A percentile compares a stretch with the other conserved stretches of the same genome.
Evolutionary conservation across 2,797 vertebrate genomes (phyloP).

Genomic region (Protonibea diacanthus): DNA sequence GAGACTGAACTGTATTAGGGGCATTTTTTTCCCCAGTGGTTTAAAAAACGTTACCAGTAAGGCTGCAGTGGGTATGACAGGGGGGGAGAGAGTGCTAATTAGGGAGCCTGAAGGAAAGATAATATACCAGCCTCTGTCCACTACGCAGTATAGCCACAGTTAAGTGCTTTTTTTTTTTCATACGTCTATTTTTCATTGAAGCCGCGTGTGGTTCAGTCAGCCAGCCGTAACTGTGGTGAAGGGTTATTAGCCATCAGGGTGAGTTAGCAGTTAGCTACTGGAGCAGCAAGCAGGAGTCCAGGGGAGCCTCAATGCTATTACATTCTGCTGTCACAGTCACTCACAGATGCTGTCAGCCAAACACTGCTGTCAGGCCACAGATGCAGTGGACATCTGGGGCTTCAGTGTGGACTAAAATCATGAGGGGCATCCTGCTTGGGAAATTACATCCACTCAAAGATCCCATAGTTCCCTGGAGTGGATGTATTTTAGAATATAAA

Average conservation of each 20-base stretch:
- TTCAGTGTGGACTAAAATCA: slow-evolving; percentile 49
- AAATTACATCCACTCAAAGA: slow-evolving; percentile 55
- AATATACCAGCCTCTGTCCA: slow-evolving; percentile 62
- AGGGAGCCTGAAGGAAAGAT: slow-evolving; percentile 72
- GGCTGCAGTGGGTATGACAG: slow-evolving; percentile 62
- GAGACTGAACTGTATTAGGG: slow-evolving; percentile 2
- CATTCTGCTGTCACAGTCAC: slow-evolving; percentile 80
- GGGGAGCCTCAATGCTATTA: slow-evolving; percentile 76
- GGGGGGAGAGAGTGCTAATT: slow-evolving; percentile 74
- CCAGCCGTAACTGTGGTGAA: slow-evolving; percentile 79
- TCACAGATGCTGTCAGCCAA: slow-evolving; percentile 77
- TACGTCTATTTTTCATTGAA: slow-evolving; percentile 76
- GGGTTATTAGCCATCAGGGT: slow-evolving; percentile 84
- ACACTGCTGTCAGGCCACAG: slow-evolving; percentile 74
- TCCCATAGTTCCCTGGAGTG: slow-evolving; percentile 11
- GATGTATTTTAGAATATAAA: slow-evolving; percentile 41
- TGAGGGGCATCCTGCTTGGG: slow-evolving; percentile 48
- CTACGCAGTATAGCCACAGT: slow-evolving; percentile 54
- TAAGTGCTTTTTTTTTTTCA: slow-evolving; percentile 60
- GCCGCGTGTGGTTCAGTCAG: slow-evolving; percentile 72
- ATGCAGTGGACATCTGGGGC: slow-evolving; percentile 75
- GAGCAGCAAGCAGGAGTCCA: slow-evolving; percentile 76
- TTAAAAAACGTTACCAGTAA: slow-evolving; percentile 60
- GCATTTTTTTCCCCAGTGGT: slow-evolving; percentile 24
- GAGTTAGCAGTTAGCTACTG: slow-evolving; percentile 79